phyloP scores from a whole-genome alignment of 1,140 invertebrate species.

The Leptinotarsa undecemlineata region DNA sequence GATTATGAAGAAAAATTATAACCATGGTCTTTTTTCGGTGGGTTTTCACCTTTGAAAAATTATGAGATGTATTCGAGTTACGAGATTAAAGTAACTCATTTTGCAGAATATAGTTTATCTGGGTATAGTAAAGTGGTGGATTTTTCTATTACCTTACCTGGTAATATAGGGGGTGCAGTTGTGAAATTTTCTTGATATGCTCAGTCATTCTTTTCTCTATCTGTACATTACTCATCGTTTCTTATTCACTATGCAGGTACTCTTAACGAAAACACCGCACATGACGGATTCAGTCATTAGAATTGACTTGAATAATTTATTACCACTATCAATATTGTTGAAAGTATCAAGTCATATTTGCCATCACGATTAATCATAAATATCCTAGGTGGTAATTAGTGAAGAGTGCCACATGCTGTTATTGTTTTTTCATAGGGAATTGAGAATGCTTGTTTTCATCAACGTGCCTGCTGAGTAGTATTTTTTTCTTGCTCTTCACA shows the following conservation, averaged over 20 bases:
- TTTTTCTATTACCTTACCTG: too few species aligned
- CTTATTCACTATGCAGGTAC: background rate
- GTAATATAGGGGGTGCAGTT: too few species aligned
- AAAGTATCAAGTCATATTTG: constrained; percentile 1
- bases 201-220: background rate
- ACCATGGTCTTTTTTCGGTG: too few species aligned
- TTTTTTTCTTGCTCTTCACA: too few species aligned
- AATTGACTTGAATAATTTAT: background rate
- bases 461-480: too few species aligned
- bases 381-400: background rate
- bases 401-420: background rate
- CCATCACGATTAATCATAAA: background rate
- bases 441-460: background rate
- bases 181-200: background rate
- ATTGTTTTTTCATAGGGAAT: background rate
- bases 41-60: too few species aligned
- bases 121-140: too few species aligned
- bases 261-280: background rate
- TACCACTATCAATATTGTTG: background rate
- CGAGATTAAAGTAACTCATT: too few species aligned
- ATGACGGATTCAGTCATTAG: background rate
- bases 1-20: too few species aligned
- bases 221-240: background rate
- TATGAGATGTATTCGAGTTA: too few species aligned
- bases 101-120: too few species aligned